Evolutionary conservation across 2,888 invertebrate genomes (phyloP), one percentile per base, ranked within the genome.

Genomic region (Sclerodermus sp.): DNA sequence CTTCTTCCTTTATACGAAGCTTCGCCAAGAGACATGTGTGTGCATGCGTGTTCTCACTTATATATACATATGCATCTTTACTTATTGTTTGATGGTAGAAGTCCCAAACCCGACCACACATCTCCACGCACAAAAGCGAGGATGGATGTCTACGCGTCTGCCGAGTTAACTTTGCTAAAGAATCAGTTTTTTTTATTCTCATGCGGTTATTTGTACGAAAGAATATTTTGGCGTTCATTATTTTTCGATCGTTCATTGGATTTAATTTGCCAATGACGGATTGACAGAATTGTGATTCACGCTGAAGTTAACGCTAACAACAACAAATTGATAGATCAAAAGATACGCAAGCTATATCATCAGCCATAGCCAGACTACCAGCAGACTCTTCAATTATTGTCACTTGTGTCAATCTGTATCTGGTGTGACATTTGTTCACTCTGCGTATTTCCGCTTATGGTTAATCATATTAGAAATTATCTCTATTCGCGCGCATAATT

Each of bases 321-420:
- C 15, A 16, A 46, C 16, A 39, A 50, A 45, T 46, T 36, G 46
- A 46, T 44, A 45, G 14, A 39, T 53, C 50, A 29, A 45, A 43
- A 30, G 36, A 32, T 46, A 34, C 30, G 16, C 50, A 45, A 41
- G 46, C 39, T 10, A 34, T 10, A 34, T 3, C 4, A 4, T 13
- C 12, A 14, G 34, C 10, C 45, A 45, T 16, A 8, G 8, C 23
- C 23, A 23, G 23, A 23, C 23, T 23, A 23, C 23, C 8, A 8
- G 23, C 40, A 14, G 36, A 15, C 23, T 39, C 13, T 17, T 37
- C 43, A 43, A 51, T 50, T 47, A 51, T 23, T 45, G 13, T 46
- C 48, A 50, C 49, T 50, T 46, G 37, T 32, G 39, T 45, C 30
- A 34, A 53, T 46, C 39, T 18, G 32, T 15, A 40, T 23, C 37